Conservation (phyloP, 1,140 invertebrate genomes). For the Diabrotica virgifera region DNA sequence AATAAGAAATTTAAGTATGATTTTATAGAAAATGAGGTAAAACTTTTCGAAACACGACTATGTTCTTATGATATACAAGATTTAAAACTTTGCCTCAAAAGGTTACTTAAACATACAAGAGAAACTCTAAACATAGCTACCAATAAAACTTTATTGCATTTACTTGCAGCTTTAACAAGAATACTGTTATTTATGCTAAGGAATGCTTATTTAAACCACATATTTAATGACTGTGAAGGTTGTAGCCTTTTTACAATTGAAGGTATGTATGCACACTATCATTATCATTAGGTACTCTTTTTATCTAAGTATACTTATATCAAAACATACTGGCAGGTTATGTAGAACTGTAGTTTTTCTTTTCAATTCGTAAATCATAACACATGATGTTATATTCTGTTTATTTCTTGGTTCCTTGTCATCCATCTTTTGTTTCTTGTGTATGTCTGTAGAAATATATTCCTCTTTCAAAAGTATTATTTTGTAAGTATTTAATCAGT, state of each 20-base stretch:
- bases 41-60: conserved; percentile 45
- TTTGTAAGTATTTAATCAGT: too few relatives aligned
- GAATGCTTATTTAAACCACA: conserved; percentile 19
- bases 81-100: conserved; percentile 48
- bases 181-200: conserved; percentile 20
- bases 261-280: conserved; percentile 34
- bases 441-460: too few relatives aligned
- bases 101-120: conserved; percentile 43
- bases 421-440: too few relatives aligned
- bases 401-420: too few relatives aligned
- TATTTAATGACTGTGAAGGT: conserved; percentile 8
- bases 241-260: conserved; percentile 12
- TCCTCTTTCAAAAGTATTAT: too few relatives aligned
- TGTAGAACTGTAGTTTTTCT: too few relatives aligned
- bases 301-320: too few relatives aligned
- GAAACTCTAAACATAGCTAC: conserved; percentile 31
- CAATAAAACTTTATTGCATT: conserved; percentile 25
- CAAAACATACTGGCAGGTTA: too few relatives aligned
- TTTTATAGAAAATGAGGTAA: conserved; percentile 42
- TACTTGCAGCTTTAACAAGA: conserved; percentile 42
- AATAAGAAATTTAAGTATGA: conserved; percentile 40
- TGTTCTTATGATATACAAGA: conserved; percentile 41
- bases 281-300: too few relatives aligned
- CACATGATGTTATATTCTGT: too few relatives aligned
- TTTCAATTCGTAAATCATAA: too few relatives aligned